Evolutionary conservation across 1,140 invertebrate genomes (phyloP).

Genomic region (Schlechtendalia chinensis): DNA sequence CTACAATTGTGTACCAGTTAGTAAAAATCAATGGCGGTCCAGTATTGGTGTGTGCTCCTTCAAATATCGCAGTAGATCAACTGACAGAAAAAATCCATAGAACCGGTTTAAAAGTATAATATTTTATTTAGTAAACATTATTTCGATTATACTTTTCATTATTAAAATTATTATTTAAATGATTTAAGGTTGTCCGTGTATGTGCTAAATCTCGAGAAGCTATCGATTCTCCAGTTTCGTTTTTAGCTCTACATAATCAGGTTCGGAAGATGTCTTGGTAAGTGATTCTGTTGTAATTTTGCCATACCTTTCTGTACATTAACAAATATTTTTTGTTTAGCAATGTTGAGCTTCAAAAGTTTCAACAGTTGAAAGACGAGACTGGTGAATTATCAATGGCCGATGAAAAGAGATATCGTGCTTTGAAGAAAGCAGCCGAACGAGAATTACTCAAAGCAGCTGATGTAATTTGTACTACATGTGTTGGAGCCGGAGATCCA

Average conservation of each 20-base stretch:
- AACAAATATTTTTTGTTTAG: conserved; percentile 56
- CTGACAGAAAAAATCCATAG: conserved; percentile 98
- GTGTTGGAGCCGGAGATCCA: conserved; percentile 96
- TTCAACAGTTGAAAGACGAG: conserved; percentile 96
- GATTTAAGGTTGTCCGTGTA: conserved; percentile 75
- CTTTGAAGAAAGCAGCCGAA: conserved; percentile 88
- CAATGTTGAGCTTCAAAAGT: conserved; percentile 86
- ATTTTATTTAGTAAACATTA: background rate
- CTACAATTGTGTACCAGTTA: conserved; percentile 97
- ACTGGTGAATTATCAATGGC: conserved; percentile 90
- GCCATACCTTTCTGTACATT: background rate
- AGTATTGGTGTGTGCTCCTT: conserved; percentile 96
- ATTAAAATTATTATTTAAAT: conserved; percentile 27
- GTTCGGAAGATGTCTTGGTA: conserved; percentile 85
- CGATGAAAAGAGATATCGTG: conserved; percentile 92
- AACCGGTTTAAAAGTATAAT: conserved; percentile 80
- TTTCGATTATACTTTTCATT: background rate
- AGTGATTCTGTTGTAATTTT: conserved; percentile 50
- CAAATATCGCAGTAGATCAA: conserved; percentile 99
- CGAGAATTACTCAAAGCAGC: conserved; percentile 90
- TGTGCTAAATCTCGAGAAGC: conserved; percentile 98
- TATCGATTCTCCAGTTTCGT: conserved; percentile 96
- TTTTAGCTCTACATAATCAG: conserved; percentile 95
- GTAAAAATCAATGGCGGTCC: conserved; percentile 92
- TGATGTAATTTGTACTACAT: conserved; percentile 98